A percentile compares a stretch with the other conserved stretches of the same genome.
These are phyloP conservation scores for Lasioglossum pauxillum DNA, from an alignment of 2,888 invertebrate species.

Conservation along the genomic window DNA sequence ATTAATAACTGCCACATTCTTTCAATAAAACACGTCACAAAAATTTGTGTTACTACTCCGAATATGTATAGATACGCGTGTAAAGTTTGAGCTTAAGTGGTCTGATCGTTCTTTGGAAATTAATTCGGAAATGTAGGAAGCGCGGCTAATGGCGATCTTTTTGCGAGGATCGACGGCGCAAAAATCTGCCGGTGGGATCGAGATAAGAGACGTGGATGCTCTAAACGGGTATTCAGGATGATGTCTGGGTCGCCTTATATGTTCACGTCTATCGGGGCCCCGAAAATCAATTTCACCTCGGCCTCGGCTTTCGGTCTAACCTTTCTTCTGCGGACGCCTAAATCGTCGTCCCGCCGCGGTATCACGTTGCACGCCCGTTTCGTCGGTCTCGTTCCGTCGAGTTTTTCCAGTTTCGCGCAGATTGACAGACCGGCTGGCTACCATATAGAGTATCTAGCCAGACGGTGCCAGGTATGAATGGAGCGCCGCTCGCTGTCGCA, in stretches of 20 bases:
- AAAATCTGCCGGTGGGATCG: not conserved
- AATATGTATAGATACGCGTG: not conserved
- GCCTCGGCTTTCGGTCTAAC: slow-evolving; percentile 27
- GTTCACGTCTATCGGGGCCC: slow-evolving; percentile 34
- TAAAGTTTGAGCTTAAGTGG: not conserved
- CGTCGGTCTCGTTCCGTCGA: slow-evolving; percentile 62
- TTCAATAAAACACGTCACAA: not conserved
- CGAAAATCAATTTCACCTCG: slow-evolving; percentile 49
- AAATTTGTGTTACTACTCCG: not conserved
- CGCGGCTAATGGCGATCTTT: not conserved
- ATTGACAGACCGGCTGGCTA: slow-evolving; percentile 70
- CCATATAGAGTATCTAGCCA: slow-evolving; percentile 75
- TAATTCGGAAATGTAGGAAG: not conserved
- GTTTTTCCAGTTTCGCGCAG: slow-evolving; percentile 73
- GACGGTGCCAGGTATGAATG: slow-evolving; percentile 74
- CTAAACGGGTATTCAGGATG: slow-evolving; percentile 20
- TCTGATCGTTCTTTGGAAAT: not conserved
- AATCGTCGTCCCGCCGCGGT: slow-evolving; percentile 43
- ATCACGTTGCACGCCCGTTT: slow-evolving; percentile 33
- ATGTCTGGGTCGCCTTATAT: slow-evolving; percentile 39
- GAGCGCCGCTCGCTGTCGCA: slow-evolving; percentile 69
- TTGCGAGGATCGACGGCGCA: not conserved
- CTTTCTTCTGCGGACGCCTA: slow-evolving; percentile 45
- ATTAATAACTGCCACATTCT: not conserved
- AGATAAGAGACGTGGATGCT: slow-evolving; percentile 2